Base-by-base conservation (phyloP, 2,888 invertebrate genomes). In the Leptopilina syphax region DNA sequence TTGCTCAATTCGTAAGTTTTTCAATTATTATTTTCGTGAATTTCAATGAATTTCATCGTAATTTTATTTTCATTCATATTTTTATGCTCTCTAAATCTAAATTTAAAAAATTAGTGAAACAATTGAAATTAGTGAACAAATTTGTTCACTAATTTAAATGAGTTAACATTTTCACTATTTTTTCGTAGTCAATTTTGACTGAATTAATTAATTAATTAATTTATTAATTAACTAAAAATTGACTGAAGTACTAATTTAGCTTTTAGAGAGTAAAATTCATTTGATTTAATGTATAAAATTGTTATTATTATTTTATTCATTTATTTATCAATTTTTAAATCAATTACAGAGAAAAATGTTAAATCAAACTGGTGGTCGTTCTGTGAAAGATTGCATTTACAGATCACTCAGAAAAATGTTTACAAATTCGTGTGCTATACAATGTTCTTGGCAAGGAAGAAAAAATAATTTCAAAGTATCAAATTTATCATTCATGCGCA, bases 351-450 rank as follows among this genome's bases (percentile, higher is more conserved):
- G 34, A 73, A 73, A 73, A 73, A 73, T 73, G 73, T 60, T 73
- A 57, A 73, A 54, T n/a, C 73, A 73, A 41, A 73, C 73, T 41
- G 73, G 73, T 34, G 73, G 73, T n/a, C 73, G 73, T n/a, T 60
- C 73, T 60, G 73, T 73, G 1, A 73, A 73, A 34, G 73, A 73
- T 54, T 57, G 18, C 10, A 10, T 73, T 3, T 41, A 73, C 41
- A 18, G 73, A 41, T 60, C 73, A 34, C 9, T 73, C 57, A 73
- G 57, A 60, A 73, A 73, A 34, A 57, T 73, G 12, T 73, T 73
- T 10, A 73, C 73, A 10, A 73, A 73, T 18, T 54, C 73, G 9
- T 73, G 73, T 57, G 73, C 73, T 7, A 60, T 73, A 60, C 73
- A 73, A 41, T 73, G 73, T 34, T 73, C 73, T 73, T 73, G 73